phyloP scores from a whole-genome alignment of 2,113 vertebrate genomes.

The Sylvietta virens region DNA sequence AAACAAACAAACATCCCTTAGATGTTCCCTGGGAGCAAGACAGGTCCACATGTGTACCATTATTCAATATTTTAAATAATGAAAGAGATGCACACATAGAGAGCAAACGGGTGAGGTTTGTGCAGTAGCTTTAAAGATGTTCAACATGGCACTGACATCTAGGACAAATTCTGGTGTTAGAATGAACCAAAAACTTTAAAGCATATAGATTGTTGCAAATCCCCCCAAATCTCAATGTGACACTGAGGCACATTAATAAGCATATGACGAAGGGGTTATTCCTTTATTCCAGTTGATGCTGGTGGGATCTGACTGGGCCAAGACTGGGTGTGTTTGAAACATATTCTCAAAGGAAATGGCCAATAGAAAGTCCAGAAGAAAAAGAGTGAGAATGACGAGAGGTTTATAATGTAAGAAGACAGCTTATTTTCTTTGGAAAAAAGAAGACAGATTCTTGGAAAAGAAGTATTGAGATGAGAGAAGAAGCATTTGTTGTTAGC shows the following conservation, averaged over 20 bases:
- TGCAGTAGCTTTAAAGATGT: background rate
- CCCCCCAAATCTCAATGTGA: background rate
- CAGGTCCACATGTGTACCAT: background rate
- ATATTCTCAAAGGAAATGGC: background rate
- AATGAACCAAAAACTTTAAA: background rate
- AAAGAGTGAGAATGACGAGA: background rate
- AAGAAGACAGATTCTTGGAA: constrained; percentile 1
- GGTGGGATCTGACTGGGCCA: background rate
- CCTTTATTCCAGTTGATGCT: background rate
- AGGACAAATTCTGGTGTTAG: background rate
- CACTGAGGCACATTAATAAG: background rate
- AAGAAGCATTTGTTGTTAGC: background rate
- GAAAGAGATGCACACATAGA: background rate
- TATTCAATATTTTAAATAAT: background rate
- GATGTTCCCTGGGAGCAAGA: background rate
- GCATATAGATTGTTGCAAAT: background rate
- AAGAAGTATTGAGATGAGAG: background rate
- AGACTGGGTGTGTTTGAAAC: background rate
- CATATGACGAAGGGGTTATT: background rate
- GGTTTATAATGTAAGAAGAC: background rate
- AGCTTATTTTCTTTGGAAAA: constrained; percentile 19
- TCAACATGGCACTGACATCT: background rate
- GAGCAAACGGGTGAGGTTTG: background rate
- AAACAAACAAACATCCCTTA: background rate
- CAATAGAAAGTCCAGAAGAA: background rate